A percentile compares a stretch with the other conserved stretches of the same genome.
Conservation (phyloP, 2,797 vertebrate genomes). For the Eospalax fontanierii region DNA sequence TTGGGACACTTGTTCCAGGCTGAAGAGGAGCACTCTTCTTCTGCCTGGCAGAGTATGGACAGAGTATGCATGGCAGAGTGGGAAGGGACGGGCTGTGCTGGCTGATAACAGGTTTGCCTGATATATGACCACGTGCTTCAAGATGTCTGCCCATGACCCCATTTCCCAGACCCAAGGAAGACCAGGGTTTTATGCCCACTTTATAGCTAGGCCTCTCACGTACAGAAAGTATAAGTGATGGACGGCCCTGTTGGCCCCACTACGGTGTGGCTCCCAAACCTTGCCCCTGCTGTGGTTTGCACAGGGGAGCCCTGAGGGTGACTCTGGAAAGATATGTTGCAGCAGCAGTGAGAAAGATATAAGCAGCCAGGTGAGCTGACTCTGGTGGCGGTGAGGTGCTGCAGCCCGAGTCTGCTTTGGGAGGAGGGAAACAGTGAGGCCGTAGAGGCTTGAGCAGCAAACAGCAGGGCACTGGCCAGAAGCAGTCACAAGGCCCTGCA, state of each 20-base stretch:
- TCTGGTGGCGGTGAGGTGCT: neutral
- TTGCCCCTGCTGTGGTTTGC: neutral
- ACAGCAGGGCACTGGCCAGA: neutral
- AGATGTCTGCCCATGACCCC: neutral
- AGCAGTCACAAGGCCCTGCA: rapidly evolving
- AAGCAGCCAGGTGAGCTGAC: neutral
- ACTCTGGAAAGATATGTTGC: neutral
- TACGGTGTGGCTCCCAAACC: neutral
- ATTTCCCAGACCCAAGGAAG: neutral
- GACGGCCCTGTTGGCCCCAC: too few species aligned
- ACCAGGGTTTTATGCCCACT: too few species aligned
- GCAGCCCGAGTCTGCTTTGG: neutral
- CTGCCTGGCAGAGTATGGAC: neutral
- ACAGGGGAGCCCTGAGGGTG: neutral
- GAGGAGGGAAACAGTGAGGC: neutral
- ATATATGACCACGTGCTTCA: neutral
- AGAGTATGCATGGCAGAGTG: too few species aligned
- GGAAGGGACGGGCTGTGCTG: neutral
- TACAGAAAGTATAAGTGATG: neutral
- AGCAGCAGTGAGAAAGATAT: neutral
- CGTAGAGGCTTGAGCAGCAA: too few species aligned
- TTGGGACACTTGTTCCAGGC: neutral
- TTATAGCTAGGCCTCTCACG: neutral
- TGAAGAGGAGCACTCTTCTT: neutral
- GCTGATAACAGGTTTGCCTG: neutral